Evolutionary conservation across 2,888 invertebrate genomes (phyloP).

Genomic region (Endomychus coccineus): DNA sequence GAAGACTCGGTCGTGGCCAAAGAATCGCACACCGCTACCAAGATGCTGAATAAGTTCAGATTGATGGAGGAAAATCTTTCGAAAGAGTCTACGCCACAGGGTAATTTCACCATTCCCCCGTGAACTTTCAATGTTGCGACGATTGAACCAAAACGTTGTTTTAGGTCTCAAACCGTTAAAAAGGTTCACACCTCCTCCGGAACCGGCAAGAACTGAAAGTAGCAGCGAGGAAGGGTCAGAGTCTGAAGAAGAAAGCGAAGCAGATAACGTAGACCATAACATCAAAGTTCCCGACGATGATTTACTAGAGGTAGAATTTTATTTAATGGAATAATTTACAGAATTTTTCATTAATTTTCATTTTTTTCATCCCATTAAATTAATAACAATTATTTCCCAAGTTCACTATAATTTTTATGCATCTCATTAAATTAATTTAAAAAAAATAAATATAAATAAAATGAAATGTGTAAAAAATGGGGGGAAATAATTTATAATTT

Average conservation of each 20-base stretch:
- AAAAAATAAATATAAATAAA: too few relatives aligned
- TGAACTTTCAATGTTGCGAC: neutral
- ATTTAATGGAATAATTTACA: neutral
- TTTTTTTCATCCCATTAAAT: neutral
- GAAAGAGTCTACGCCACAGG: slow-evolving; percentile 43
- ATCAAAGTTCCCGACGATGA: slow-evolving; percentile 34
- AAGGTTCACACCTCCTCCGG: slow-evolving; percentile 84
- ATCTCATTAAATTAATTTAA: too few relatives aligned
- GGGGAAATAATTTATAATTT: neutral
- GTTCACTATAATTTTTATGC: too few relatives aligned
- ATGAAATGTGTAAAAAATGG: too few relatives aligned
- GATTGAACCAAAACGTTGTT: slow-evolving; percentile 2
- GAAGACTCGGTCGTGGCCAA: slow-evolving; percentile 50
- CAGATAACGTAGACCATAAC: slow-evolving; percentile 43
- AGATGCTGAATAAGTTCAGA: slow-evolving; percentile 83
- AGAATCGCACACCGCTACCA: slow-evolving; percentile 66
- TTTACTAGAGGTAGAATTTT: slow-evolving; percentile 31
- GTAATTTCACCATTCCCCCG: slow-evolving; percentile 19
- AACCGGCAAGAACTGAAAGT: slow-evolving; percentile 42
- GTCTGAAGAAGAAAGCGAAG: slow-evolving; percentile 44
- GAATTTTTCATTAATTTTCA: neutral
- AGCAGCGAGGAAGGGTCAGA: slow-evolving; percentile 41
- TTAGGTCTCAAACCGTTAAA: slow-evolving; percentile 72
- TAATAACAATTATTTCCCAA: neutral
- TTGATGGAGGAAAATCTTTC: slow-evolving; percentile 72